phyloP scores from a whole-genome alignment of 2,113 vertebrate genomes.

The Chionodraco myersi region DNA sequence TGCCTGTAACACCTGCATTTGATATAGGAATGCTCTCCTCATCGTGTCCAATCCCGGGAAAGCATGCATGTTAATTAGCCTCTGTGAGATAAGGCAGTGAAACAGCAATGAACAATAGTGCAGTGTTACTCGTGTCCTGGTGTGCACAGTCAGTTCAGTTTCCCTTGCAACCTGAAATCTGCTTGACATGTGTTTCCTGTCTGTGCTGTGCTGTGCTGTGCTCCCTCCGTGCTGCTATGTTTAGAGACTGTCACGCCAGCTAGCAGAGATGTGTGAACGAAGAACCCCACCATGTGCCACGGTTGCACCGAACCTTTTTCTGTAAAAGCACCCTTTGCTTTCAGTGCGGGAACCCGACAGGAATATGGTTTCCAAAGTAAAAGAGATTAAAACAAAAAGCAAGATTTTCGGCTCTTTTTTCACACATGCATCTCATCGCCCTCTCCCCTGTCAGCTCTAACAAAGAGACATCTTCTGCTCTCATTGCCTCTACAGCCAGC shows the following conservation, averaged over 20 bases:
- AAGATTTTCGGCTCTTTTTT: conserved; percentile 68
- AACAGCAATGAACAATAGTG: conserved; percentile 80
- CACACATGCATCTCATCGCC: conserved; percentile 71
- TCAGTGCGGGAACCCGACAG: conserved; percentile 6
- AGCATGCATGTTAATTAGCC: conserved; percentile 68
- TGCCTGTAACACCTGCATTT: conserved; percentile 55
- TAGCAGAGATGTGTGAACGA: conserved; percentile 73
- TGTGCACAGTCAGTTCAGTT: conserved; percentile 64
- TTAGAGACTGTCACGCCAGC: conserved; percentile 60
- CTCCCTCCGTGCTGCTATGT: conserved; percentile 23
- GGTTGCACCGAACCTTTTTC: neutral
- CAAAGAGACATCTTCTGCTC: conserved; percentile 74
- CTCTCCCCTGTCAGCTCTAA: conserved; percentile 73
- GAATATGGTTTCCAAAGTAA: neutral
- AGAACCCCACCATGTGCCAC: conserved; percentile 41
- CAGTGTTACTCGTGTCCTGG: conserved; percentile 64
- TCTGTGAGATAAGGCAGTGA: conserved; percentile 79
- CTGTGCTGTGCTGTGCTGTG: conserved; percentile 53
- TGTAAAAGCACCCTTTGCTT: conserved; percentile 16
- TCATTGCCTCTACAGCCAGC: conserved; percentile 72
- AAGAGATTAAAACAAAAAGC: conserved; percentile 28
- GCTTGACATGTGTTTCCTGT: conserved; percentile 57
- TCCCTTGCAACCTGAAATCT: conserved; percentile 61
- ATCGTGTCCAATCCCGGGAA: conserved; percentile 33
- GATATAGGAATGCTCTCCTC: conserved; percentile 50